Base-by-base conservation (phyloP, 53 echinoderm and acorn worm genomes). In the Apostichopus leukothele region DNA sequence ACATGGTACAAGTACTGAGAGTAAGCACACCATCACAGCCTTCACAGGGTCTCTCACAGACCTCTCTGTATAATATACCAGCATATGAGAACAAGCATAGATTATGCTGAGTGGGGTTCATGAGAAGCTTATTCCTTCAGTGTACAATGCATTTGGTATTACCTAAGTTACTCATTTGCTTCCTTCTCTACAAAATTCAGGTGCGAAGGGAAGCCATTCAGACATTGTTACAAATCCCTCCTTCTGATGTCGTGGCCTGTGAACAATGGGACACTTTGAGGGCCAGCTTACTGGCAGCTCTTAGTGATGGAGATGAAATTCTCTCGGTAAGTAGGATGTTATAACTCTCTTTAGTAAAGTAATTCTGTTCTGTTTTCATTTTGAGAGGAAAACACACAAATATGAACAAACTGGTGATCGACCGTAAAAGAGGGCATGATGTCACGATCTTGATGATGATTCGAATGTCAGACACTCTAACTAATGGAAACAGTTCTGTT, bases 231-330 rank as follows among this genome's bases (percentile, higher is more conserved):
- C 92, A 93, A 86, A 94, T 97, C 12, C 97, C 97, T n/a, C 97
- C 94, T 51, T 95, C 97, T 6, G 97, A 97, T 89, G 93, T 97
- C 57, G 75, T 97, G 54, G 97, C 95, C 74, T 94, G 97, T 90
- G 97, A 97, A 75, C 95, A 97, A 59, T 97, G 97, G 97, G 91
- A 92, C 76, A 86, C 92, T n/a, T 88, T 97, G 54, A 92, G 91
- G 74, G 74, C 86, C 11, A 95, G 95, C 13, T 94, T 97, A 12
- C 91, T 94, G 51, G 83, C 88, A 11, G 95, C 97, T 21, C 93
- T 97, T 1, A 83, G 89, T 63, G 97, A 97, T 88, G 78, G 89
- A 60, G 95, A 97, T 83, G 94, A 97, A 22, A 26, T 60, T 14
- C 84, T 97, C 11, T 91, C 95, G 57, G 97, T 97, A 75, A 95